A percentile compares a stretch with the other conserved stretches of the same genome.
Evolutionary conservation across 2,888 invertebrate genomes (phyloP).

Genomic region (Tachina grossa): DNA sequence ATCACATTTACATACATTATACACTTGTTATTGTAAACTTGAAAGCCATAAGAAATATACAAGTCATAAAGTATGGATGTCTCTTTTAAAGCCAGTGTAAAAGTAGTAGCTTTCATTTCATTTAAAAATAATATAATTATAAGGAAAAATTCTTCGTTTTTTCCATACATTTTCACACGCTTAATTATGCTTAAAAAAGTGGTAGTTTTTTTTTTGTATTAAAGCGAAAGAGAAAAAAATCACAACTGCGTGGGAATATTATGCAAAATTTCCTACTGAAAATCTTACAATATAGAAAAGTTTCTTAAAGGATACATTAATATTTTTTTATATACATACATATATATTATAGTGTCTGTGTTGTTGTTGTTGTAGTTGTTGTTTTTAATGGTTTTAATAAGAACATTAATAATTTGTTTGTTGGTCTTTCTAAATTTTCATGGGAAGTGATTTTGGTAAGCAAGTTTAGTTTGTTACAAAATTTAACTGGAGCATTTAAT

Average conservation of each 20-base stretch:
- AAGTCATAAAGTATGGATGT: conserved; percentile 53
- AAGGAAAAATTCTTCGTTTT: conserved; percentile 51
- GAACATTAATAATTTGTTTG: conserved; percentile 62
- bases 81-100: conserved; percentile 33
- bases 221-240: conserved; percentile 73
- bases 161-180: conserved; percentile 77
- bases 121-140: conserved; percentile 57
- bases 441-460: conserved; percentile 57
- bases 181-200: conserved; percentile 72
- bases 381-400: conserved; percentile 40
- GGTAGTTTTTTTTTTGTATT: conserved; percentile 28
- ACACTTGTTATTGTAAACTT: conserved; percentile 4
- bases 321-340: conserved; percentile 3
- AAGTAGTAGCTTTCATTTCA: conserved; percentile 10
- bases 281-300: conserved; percentile 35
- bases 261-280: conserved; percentile 68
- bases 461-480: conserved; percentile 39
- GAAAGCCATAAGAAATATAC: background rate
- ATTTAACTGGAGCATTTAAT: conserved; percentile 55
- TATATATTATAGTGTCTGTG: conserved; percentile 28
- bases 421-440: conserved; percentile 59
- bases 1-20: conserved; percentile 8
- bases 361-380: conserved; percentile 11
- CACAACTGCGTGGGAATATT: conserved; percentile 80
- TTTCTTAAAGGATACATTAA: conserved; percentile 50